A percentile compares a stretch with the other conserved stretches of the same genome.
These are phyloP conservation scores for Calcarius lapponicus DNA, from an alignment of 2,797 vertebrate genomes.

Conservation along the genomic window DNA sequence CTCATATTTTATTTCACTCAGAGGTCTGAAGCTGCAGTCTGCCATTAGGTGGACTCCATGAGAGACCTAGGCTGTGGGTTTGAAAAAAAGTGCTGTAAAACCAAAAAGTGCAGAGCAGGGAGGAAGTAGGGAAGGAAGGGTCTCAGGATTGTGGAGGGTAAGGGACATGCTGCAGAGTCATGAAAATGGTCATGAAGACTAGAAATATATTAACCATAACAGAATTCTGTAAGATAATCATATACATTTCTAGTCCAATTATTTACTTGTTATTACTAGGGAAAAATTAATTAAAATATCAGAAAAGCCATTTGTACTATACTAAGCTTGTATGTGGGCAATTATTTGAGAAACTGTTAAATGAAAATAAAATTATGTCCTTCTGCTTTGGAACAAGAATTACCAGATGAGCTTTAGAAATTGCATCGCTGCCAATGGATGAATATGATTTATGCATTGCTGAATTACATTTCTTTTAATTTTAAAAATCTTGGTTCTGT, in stretches of 20 bases:
- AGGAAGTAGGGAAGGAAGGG: not conserved
- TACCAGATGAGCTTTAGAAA: not conserved
- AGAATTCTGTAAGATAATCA: not conserved
- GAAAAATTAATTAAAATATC: not conserved
- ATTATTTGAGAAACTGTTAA: not conserved
- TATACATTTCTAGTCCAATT: not conserved
- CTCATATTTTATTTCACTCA: not conserved
- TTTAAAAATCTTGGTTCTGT: not conserved
- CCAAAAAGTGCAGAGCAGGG: not conserved
- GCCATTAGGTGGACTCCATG: not conserved
- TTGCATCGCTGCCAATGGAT: not conserved
- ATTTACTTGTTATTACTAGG: not conserved
- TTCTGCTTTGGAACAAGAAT: conserved; percentile 11
- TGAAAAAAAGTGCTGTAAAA: not conserved
- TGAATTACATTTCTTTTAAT: not conserved
- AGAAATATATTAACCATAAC: not conserved
- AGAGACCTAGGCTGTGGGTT: not conserved
- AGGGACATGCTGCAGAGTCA: not conserved
- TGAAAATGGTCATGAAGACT: not conserved
- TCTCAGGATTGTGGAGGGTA: not conserved
- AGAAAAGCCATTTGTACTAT: not conserved
- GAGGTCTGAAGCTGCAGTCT: not conserved
- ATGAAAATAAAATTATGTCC: not conserved
- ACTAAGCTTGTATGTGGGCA: not conserved
- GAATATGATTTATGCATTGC: not conserved